Conservation (phyloP, 1,140 invertebrate genomes). For the Hydropsyche tenuis region DNA sequence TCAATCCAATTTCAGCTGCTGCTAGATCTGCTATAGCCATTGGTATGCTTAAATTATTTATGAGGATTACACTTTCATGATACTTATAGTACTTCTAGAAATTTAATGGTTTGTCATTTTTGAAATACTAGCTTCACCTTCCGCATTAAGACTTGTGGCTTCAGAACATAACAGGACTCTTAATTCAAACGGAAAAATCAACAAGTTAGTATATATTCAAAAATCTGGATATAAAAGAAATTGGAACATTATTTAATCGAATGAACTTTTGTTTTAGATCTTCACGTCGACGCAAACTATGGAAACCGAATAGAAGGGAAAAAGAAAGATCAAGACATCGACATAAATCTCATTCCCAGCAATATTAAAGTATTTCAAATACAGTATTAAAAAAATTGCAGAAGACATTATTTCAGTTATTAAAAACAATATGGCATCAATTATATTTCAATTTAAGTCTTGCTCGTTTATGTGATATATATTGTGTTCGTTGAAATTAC, state of each 20-base stretch:
- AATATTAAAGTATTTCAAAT: background rate
- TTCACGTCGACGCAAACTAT: constrained; percentile 44
- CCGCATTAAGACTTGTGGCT: constrained; percentile 43
- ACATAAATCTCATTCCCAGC: constrained; percentile 17
- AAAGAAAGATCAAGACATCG: constrained; percentile 44
- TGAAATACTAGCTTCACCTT: constrained; percentile 45
- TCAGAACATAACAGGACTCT: constrained; percentile 35
- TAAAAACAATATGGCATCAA: too few relatives aligned
- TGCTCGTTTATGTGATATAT: constrained; percentile 33
- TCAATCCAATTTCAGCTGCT: constrained; percentile 43
- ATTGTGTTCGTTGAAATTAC: constrained; percentile 11
- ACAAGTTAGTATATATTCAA: constrained; percentile 42
- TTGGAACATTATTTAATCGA: too few relatives aligned
- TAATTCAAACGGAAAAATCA: constrained; percentile 43
- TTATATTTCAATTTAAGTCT: background rate
- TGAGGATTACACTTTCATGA: too few relatives aligned
- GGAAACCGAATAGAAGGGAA: constrained; percentile 36
- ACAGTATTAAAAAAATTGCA: too few relatives aligned
- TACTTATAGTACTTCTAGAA: too few relatives aligned
- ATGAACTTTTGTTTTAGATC: constrained; percentile 42
- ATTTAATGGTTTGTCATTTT: constrained; percentile 1
- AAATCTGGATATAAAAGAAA: too few relatives aligned
- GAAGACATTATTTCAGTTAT: too few relatives aligned
- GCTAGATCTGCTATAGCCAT: constrained; percentile 37
- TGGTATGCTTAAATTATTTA: too few relatives aligned